Conservation (phyloP, 1,140 invertebrate genomes). For the Drosophila eugracilis region DNA sequence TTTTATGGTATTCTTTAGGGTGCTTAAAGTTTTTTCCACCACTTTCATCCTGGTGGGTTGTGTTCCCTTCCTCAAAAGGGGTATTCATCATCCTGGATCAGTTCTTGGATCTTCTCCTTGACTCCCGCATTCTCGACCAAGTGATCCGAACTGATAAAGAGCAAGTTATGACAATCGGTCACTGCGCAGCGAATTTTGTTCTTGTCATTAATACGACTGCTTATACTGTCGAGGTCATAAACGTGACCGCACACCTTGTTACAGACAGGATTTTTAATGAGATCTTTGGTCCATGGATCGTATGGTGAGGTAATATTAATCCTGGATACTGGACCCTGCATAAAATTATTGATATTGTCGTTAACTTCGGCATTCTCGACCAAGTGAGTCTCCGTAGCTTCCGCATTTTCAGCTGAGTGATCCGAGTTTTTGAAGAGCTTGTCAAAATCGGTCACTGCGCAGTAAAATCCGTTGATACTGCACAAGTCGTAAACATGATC, state of each 20-base stretch:
- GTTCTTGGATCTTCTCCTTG: neutral
- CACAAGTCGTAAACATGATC: too few species aligned
- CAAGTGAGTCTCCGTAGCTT: too few species aligned
- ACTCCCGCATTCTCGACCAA: conserved; percentile 15
- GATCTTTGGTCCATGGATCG: conserved; percentile 55
- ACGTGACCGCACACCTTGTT: conserved; percentile 56
- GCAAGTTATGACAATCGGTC: conserved; percentile 36
- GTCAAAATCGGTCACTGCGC: too few species aligned
- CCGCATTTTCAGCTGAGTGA: too few species aligned
- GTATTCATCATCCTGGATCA: neutral
- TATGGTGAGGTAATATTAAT: conserved; percentile 24
- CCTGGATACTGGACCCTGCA: conserved; percentile 6
- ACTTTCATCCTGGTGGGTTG: too few species aligned
- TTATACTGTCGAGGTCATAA: conserved; percentile 48
- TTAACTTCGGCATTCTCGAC: too few species aligned
- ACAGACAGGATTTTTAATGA: conserved; percentile 46
- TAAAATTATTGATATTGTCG: too few species aligned
- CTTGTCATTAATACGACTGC: conserved; percentile 32
- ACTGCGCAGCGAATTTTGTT: conserved; percentile 44
- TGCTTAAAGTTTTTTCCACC: too few species aligned
- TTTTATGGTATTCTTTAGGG: too few species aligned
- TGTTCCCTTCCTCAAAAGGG: neutral
- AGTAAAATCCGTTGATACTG: too few species aligned
- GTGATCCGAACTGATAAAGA: conserved; percentile 23
- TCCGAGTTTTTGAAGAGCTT: too few species aligned